Evolutionary conservation across 1,140 invertebrate species (phyloP), one percentile per base, ranked within the genome.

Genomic region (Xylocopa sonorina): DNA sequence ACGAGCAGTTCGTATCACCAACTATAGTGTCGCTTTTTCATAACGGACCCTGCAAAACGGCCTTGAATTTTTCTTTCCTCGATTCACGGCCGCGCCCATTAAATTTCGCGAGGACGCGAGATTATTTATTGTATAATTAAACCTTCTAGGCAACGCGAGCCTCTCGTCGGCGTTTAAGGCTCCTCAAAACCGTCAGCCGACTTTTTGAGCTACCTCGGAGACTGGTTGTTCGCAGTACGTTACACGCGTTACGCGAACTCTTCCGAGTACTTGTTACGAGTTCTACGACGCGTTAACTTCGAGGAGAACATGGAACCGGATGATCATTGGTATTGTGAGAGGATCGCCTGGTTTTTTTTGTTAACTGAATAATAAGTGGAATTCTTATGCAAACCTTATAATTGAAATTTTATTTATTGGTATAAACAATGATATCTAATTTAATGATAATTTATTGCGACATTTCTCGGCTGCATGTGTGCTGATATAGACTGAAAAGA

Each of bases 91-190:
- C 46, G 32, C 24, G 77, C 58, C 18, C 77, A 78, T 78, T 78
- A 78, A 78, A 78, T 78, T 73, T 68, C 73, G 67, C 68, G 77
- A 73, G 68, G 77, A 73, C 77, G 77, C 77, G 58, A 64, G 68
- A 78, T 73, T 78, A 78, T 68, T 78, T 78, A n/a, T n/a, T n/a
- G n/a, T n/a, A 78, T 78, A 78, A 78, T 78, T 78, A 78, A 78
- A 78, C 68, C 68, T 73, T 29, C 68, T 53, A 68, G 58, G 46
- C 58, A 64, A 63, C 77, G 77, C 29, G 57, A 67, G 18, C 27
- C 38, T 60, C 67, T 69, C 67, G 34, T 41, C 43, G 29, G 32
- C n/a, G 53, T 38, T 43, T 51, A 14, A 34, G 57, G 73, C 34
- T 29, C 41, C 32, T 48, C 41, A 32, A 69, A 77, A 41, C 16